phyloP scores from a whole-genome alignment of 2,113 vertebrate species.

The Ictidomys tridecemlineatus region DNA sequence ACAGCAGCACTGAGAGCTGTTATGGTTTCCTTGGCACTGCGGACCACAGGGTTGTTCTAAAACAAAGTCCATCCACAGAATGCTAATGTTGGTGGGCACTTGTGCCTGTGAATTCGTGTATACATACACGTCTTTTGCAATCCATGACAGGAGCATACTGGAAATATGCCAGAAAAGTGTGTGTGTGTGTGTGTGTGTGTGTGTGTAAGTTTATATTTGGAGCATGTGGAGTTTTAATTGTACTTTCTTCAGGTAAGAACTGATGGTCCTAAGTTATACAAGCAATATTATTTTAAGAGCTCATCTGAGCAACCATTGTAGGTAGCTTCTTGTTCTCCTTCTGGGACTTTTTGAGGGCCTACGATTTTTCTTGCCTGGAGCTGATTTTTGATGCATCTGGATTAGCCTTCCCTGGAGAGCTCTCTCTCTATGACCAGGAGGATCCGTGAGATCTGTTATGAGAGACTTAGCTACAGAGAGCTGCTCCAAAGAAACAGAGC shows the following conservation, averaged over 20 bases:
- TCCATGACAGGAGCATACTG: background rate
- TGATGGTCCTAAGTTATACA: background rate
- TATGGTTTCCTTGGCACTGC: background rate
- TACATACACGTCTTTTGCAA: background rate
- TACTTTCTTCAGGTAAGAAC: slow-evolving; percentile 31
- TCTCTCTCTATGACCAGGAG: background rate
- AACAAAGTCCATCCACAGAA: background rate
- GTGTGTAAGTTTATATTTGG: background rate
- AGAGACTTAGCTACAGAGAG: slow-evolving; percentile 2
- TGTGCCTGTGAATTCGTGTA: background rate
- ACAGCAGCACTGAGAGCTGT: background rate
- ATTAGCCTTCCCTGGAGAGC: background rate
- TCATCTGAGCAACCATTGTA: too few species aligned
- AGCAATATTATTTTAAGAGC: slow-evolving; percentile 3
- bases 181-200: too few species aligned
- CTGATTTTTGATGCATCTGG: too few species aligned
- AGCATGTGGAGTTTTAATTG: background rate
- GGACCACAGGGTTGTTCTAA: background rate
- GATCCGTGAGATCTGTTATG: background rate
- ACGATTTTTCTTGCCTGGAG: too few species aligned
- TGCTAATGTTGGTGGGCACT: background rate
- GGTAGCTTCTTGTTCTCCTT: too few species aligned
- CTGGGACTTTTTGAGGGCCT: too few species aligned
- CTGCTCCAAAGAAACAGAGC: background rate
- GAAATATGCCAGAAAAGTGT: background rate